A percentile compares a stretch with the other conserved stretches of the same genome.
Evolutionary conservation across 2,888 invertebrate genomes (phyloP).

Genomic region (Galerucella nymphaeae): DNA sequence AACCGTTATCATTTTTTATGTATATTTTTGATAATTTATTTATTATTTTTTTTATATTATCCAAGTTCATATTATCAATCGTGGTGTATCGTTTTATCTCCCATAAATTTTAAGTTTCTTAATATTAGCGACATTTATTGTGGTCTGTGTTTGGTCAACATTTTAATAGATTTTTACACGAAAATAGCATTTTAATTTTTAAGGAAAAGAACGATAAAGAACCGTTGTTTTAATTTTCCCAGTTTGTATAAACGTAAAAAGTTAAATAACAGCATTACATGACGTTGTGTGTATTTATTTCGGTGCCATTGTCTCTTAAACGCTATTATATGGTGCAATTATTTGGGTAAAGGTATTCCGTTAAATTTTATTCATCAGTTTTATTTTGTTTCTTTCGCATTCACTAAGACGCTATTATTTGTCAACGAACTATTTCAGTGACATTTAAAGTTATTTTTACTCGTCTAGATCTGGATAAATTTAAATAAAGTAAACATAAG

Average conservation of each 20-base stretch:
- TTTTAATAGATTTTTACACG: too few species aligned
- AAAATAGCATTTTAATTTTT: too few species aligned
- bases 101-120: too few species aligned
- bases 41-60: too few species aligned
- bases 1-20: too few species aligned
- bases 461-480: slow-evolving; percentile 19
- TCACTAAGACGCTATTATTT: slow-evolving; percentile 25
- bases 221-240: too few species aligned
- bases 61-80: too few species aligned
- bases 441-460: slow-evolving; percentile 40
- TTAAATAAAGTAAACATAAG: slow-evolving; percentile 22
- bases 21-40: too few species aligned
- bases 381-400: slow-evolving; percentile 9
- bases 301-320: slow-evolving; percentile 10
- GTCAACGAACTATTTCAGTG: slow-evolving; percentile 29
- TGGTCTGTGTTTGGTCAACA: too few species aligned
- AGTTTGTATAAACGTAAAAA: neutral
- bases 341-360: slow-evolving; percentile 16
- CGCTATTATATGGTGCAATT: slow-evolving; percentile 9
- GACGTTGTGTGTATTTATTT: neutral
- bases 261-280: neutral
- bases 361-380: slow-evolving; percentile 9
- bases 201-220: too few species aligned
- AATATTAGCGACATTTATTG: too few species aligned
- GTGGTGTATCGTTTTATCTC: too few species aligned